Base-by-base conservation (phyloP, 1,140 invertebrate species). In the Chelonus insularis region DNA sequence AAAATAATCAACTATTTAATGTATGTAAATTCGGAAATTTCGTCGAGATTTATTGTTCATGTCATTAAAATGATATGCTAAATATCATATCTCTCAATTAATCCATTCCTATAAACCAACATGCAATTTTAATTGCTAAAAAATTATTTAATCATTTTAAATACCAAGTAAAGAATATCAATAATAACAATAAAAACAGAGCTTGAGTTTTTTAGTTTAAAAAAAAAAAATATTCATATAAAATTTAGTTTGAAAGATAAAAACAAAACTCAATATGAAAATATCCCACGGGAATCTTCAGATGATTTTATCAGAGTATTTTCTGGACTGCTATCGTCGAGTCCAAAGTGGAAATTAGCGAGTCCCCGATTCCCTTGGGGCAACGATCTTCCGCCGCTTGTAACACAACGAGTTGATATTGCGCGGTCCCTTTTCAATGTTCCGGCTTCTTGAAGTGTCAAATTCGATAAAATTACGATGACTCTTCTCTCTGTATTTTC, bases 391-490 rank as follows among this genome's bases (percentile, higher is more conserved):
- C 63, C 67, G 61, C 63, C 62, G 14, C 18, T 41, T 29, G 36
- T n/a, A 39, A 12, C 36, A 45, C 37, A 48, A 23, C 34, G 41
- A 64, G 67, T 70, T 72, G 70, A 73, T 74, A 74, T 75, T 71
- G 60, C 73, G 65, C 39, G 60, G 64, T 72, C 79, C 77, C 76
- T 80, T 81, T 81, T 79, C 77, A 81, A 81, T 80, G 78, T 79
- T 76, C 76, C 74, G 77, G 76, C 68, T 80, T 79, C 73, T 77
- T 80, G 68, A 67, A 80, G 76, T 80, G 79, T 80, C 79, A 81
- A 81, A 81, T 81, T 76, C 73, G 76, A 80, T 80, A 79, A 79
- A 71, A 68, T 29, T 50, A 47, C 50, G 52, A 47, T 29, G 32
- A 62, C 47, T 61, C 63, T 47, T 39, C 32, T 32, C 21, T 14